Evolutionary conservation across 2,888 invertebrate species (phyloP).

Genomic region (Cephus runcator): DNA sequence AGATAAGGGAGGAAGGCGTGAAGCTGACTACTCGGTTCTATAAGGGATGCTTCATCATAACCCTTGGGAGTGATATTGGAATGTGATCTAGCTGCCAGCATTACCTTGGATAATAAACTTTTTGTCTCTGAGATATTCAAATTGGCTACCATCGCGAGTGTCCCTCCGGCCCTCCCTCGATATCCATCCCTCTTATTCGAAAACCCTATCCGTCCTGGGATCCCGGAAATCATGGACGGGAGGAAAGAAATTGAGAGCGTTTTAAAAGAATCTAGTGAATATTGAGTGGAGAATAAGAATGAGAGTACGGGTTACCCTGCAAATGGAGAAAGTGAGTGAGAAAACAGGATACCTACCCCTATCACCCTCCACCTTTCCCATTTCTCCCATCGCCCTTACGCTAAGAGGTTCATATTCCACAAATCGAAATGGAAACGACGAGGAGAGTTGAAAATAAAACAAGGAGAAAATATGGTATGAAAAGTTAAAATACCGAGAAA

Average conservation of each 20-base stretch:
- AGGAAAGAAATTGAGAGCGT: slow-evolving; percentile 26
- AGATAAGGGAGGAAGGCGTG: not conserved
- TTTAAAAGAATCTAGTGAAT: slow-evolving; percentile 32
- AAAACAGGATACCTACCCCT: not conserved
- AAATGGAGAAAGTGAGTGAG: not conserved
- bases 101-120: slow-evolving; percentile 35
- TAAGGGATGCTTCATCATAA: slow-evolving; percentile 22
- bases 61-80: slow-evolving; percentile 33
- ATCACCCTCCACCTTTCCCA: not conserved
- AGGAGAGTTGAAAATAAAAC: not conserved
- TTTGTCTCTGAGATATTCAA: slow-evolving; percentile 24
- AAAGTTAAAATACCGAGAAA: not conserved
- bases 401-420: not conserved
- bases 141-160: slow-evolving; percentile 21
- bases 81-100: slow-evolving; percentile 32
- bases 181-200: not conserved
- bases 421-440: not conserved
- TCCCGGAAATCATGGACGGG: slow-evolving; percentile 22
- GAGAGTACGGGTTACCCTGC: not conserved
- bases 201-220: slow-evolving; percentile 4
- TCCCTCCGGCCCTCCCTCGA: slow-evolving; percentile 5
- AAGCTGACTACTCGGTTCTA: not conserved
- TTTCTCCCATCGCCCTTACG: not conserved
- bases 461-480: not conserved
- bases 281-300: slow-evolving; percentile 10